Evolutionary conservation across 2,797 vertebrate species (phyloP).

Genomic region (Sebastes kiyomatsui): DNA sequence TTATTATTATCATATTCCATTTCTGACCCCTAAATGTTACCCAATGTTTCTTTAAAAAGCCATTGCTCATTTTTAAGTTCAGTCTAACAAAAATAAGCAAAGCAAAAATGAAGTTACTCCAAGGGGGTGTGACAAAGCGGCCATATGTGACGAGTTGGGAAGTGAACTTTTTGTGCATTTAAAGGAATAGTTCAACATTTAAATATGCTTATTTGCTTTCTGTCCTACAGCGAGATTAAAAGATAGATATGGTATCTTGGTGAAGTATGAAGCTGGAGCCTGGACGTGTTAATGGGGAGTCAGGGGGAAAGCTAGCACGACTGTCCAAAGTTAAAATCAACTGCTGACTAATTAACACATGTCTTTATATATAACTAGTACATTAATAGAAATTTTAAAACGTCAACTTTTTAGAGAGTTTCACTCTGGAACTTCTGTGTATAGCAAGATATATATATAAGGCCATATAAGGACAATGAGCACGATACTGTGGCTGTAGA

Average conservation of each 20-base stretch:
- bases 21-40: no score
- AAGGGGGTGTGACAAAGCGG: no score
- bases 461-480: neutral
- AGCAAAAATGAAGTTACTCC: no score
- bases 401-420: neutral
- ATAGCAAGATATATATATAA: neutral
- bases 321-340: neutral
- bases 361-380: neutral
- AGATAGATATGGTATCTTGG: neutral
- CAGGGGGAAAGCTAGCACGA: neutral
- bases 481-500: no score
- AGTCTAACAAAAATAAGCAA: neutral
- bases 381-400: neutral
- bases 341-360: neutral
- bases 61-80: neutral
- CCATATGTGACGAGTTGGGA: no score
- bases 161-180: neutral
- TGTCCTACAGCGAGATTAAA: neutral
- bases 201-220: neutral
- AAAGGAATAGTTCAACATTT: neutral
- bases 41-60: neutral
- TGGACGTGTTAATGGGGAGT: neutral
- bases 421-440: neutral
- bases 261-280: neutral
- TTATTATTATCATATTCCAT: neutral